These are phyloP conservation scores for Unio pictorum DNA, from an alignment of 2,888 invertebrate species.

Conservation along the genomic window DNA sequence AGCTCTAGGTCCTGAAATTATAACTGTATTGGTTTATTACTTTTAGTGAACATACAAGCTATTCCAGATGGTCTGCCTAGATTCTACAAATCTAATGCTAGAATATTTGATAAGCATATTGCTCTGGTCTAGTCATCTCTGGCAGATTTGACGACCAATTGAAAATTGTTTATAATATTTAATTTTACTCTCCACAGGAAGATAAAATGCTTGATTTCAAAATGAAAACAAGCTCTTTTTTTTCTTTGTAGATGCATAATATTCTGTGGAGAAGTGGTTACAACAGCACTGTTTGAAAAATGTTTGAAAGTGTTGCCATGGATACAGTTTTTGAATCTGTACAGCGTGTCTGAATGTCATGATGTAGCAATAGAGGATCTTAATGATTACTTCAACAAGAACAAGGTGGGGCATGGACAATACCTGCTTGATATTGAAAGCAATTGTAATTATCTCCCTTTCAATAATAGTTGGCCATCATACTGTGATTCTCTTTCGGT, in stretches of 20 bases:
- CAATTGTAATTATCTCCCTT: too few relatives aligned
- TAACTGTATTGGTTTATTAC: too few relatives aligned
- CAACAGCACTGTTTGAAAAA: conserved; percentile 65
- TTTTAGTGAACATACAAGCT: too few relatives aligned
- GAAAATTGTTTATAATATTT: background rate
- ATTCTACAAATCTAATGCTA: too few relatives aligned
- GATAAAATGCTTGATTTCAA: background rate
- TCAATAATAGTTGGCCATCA: too few relatives aligned
- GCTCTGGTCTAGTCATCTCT: background rate
- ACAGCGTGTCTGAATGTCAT: conserved; percentile 72
- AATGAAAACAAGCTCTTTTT: background rate
- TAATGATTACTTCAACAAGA: conserved; percentile 59
- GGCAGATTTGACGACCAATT: too few relatives aligned
- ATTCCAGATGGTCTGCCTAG: too few relatives aligned
- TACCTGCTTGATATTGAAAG: background rate
- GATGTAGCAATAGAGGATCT: conserved; percentile 69
- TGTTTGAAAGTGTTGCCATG: conserved; percentile 64
- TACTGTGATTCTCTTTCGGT: too few relatives aligned
- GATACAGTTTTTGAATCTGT: conserved; percentile 69
- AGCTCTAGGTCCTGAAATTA: too few relatives aligned
- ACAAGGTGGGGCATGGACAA: conserved; percentile 43
- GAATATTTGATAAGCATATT: background rate
- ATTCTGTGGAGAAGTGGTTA: conserved; percentile 73
- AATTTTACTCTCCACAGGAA: background rate
- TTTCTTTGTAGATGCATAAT: conserved; percentile 56